Base-by-base conservation (phyloP, 2,113 vertebrate species). In the Vimba vimba region DNA sequence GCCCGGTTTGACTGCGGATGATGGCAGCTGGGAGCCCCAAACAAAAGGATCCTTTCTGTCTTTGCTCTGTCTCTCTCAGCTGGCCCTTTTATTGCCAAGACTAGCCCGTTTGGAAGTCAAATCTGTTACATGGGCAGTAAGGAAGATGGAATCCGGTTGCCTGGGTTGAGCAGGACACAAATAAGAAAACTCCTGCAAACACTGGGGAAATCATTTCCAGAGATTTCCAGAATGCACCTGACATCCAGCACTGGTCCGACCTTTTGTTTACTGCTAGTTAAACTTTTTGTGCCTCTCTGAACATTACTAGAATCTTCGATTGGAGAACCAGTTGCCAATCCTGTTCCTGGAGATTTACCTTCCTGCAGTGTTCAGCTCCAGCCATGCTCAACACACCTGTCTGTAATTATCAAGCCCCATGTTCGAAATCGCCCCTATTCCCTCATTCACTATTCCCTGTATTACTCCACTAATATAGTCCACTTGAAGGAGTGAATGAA, bases 11-110 rank as follows among this genome's bases (percentile, higher is more conserved):
- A 93, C 87, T 89, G 91, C 88, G 76, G 89, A 85, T 87, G 88
- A 91, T 90, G 90, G 88, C 90, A 92, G 92, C 91, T 90, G 91
- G 89, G 88, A 87, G 79, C 85, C 83, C 85, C 55, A 89, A 89
- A 93, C 91, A 94, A 92, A 94, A 91, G 86, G 69, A 90, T 85
- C 89, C 89, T 91, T 89, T 91, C 91, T 92, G 85, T 88, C 84
- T 88, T 80, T 83, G 55, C 87, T 87, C 82, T 69, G 47, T 89
- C 77, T 21, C 85, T 87, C 80, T 90, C 90, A 90, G 91, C 88
- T 90, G 90, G 59, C 62, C 71, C 85, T 86, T 90, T 91, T 90
- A 78, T 88, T 52, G 39, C 60, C 83, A 75, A 50, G 62, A 52
- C 83, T 23, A 71, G 82, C 76, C 85, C 60, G 62, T 85, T 85